A percentile compares a stretch with the other conserved stretches of the same genome.
phyloP scores from a whole-genome alignment of 2,113 vertebrate genomes.

The Rhipidura dahli region DNA sequence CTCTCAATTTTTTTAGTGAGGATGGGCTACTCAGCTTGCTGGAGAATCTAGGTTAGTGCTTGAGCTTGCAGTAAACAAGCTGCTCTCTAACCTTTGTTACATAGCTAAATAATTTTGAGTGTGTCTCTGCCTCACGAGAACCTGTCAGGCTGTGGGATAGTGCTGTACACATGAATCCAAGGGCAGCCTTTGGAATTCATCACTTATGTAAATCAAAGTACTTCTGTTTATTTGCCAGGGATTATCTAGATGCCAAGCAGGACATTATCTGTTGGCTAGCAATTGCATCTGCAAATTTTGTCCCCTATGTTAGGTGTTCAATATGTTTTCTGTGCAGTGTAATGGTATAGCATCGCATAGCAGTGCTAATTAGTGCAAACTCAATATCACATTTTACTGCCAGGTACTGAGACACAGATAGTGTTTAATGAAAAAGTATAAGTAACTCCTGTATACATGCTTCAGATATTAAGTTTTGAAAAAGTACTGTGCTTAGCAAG shows the following conservation, averaged over 20 bases:
- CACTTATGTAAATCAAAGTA: neutral
- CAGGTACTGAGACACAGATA: neutral
- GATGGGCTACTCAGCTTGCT: neutral
- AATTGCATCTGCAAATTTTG: neutral
- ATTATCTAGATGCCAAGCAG: neutral
- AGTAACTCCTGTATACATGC: neutral
- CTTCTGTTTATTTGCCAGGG: neutral
- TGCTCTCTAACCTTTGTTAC: neutral
- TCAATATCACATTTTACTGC: neutral
- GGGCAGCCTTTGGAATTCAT: neutral
- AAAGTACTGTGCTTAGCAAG: neutral
- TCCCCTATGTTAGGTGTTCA: neutral
- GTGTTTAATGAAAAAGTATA: neutral
- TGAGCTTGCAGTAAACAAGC: neutral
- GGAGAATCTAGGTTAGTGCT: neutral
- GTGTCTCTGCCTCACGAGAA: neutral
- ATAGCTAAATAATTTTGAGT: neutral
- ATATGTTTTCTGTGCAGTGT: neutral
- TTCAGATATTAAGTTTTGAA: neutral
- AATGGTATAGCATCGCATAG: neutral
- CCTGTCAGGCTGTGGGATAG: neutral
- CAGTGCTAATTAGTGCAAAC: neutral
- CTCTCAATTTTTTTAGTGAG: neutral
- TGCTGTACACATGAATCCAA: neutral
- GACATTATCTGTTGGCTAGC: neutral